Evolutionary conservation across 2,113 vertebrate species (phyloP), one percentile per base, ranked within the genome.

Genomic region (Platichthys flesus): DNA sequence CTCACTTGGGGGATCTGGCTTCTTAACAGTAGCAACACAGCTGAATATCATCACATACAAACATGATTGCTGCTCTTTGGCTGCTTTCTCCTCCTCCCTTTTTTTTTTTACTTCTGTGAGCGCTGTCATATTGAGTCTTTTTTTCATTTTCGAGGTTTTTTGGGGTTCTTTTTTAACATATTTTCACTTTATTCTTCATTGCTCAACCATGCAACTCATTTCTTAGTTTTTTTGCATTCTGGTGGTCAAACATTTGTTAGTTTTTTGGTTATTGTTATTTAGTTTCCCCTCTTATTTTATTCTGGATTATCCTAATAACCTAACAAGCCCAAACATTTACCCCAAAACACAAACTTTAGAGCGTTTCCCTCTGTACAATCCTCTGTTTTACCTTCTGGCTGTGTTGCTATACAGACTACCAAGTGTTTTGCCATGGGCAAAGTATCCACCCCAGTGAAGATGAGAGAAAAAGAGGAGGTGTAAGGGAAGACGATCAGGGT

Each of bases 21-120:
- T 80, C 84, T 89, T 88, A 76, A 83, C 86, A 57, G 77, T 52
- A 67, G 66, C 76, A 76, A 76, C 85, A 76, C 64, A 68, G 56
- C 66, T 55, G 51, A 68, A 85, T 72, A 78, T 61, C 24, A 24
- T 45, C 70, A 49, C 73, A 73, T 10, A 55, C 47, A 71, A 78
- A 79, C 71, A 54, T 52, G 45, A 40, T 28, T 66, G 55, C 40
- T 68, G 73, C 63, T 78, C 62, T 54, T 49, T 73, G 70, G 55
- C 67, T 24, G 42, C 42, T 54, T 13, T 56, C 15, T 5, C 57
- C 10, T 67, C 42, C 8, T 58, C 37, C 64, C 21, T 57, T 26
- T 71, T 49, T 26, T 20, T 20, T 24, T 26, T 63, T 45, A 21
- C 52, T 23, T 55, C 52, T 23, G 2, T 58, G 31, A 47, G 1